Conservation (phyloP, 2,113 vertebrate genomes). For the Chamaetylas fuelleborni region DNA sequence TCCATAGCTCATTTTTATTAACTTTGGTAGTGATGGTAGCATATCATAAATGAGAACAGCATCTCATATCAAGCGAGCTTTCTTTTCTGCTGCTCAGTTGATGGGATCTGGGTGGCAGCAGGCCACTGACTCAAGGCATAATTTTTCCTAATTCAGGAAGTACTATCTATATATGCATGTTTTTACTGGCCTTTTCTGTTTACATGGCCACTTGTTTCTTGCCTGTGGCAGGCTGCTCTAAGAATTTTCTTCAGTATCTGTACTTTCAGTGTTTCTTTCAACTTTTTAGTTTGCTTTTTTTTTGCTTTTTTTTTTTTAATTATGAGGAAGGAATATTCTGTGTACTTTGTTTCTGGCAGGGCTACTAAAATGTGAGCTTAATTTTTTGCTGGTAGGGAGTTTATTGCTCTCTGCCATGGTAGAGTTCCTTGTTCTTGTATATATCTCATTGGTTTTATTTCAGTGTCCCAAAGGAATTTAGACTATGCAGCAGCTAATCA, state of each 20-base stretch:
- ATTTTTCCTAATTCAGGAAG: background rate
- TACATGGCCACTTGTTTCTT: background rate
- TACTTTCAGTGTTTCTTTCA: background rate
- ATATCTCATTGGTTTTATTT: background rate
- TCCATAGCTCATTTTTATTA: constrained; percentile 35
- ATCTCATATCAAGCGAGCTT: background rate
- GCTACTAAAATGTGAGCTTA: background rate
- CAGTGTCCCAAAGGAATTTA: background rate
- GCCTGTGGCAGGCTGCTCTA: background rate
- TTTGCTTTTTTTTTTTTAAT: background rate
- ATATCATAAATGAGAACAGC: background rate
- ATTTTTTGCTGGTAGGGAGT: background rate
- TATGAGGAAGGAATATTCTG: background rate
- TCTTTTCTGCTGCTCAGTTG: background rate
- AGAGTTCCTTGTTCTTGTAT: background rate
- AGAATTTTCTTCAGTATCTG: background rate
- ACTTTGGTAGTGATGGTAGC: constrained; percentile 1
- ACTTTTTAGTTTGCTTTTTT: background rate
- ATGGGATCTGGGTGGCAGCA: background rate
- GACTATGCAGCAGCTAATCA: background rate
- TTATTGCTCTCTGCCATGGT: background rate
- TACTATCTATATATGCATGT: background rate
- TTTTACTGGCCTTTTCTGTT: background rate
- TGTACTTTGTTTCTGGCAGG: background rate
- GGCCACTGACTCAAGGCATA: background rate